These are phyloP conservation scores for Eretmocerus hayati DNA, from an alignment of 2,888 invertebrate genomes.

Conservation along the genomic window DNA sequence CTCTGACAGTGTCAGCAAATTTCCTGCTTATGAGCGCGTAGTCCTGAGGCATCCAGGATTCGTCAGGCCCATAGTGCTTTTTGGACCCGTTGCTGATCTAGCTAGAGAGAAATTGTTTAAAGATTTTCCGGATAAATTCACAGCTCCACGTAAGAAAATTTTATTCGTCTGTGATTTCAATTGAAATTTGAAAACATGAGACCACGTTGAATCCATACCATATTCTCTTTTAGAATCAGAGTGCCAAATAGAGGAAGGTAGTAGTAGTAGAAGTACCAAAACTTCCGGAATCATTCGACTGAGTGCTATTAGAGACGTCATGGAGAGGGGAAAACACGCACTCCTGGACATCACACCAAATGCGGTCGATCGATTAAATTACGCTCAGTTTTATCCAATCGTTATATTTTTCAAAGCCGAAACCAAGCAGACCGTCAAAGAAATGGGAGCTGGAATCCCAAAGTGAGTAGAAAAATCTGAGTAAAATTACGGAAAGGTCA, in stretches of 20 bases:
- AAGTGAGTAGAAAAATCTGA: constrained; percentile 55
- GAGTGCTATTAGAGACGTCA: constrained; percentile 87
- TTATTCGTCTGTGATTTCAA: not conserved
- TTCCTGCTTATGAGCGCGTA: constrained; percentile 95
- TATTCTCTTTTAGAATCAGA: constrained; percentile 60
- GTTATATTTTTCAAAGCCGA: constrained; percentile 94
- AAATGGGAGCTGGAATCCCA: constrained; percentile 80
- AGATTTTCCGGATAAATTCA: constrained; percentile 89
- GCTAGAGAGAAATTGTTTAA: constrained; percentile 83
- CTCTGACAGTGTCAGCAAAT: constrained; percentile 89
- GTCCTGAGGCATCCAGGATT: constrained; percentile 87
- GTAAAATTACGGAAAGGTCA: no score
- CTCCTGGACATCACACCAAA: constrained; percentile 93
- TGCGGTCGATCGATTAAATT: constrained; percentile 93
- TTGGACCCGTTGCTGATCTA: constrained; percentile 90
- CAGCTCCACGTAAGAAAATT: constrained; percentile 72
- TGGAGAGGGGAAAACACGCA: constrained; percentile 91
- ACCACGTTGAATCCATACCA: constrained; percentile 1
- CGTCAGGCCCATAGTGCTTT: constrained; percentile 88
- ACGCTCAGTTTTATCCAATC: constrained; percentile 96
- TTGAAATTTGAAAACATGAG: not conserved
- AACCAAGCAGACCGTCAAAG: constrained; percentile 89
- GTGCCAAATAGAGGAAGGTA: constrained; percentile 60
- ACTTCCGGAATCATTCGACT: constrained; percentile 81
- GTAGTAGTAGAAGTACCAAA: constrained; percentile 55